Evolutionary conservation across 2,113 vertebrate species (phyloP).

Genomic region (Piliocolobus tephrosceles): DNA sequence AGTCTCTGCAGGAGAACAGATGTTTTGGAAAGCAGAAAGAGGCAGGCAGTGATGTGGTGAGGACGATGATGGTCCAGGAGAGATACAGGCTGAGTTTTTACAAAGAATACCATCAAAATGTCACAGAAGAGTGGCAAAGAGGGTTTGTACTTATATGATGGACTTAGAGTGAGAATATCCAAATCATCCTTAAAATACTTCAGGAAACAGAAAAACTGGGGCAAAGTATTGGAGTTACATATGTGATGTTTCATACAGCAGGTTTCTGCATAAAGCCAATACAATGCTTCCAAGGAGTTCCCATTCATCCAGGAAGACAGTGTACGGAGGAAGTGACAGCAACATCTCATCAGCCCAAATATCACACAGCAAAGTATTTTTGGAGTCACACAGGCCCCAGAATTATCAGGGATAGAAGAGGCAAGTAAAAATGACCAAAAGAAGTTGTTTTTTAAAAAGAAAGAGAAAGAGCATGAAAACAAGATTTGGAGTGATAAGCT

Average conservation of each 20-base stretch:
- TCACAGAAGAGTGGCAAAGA: background rate
- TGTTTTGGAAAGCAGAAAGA: background rate
- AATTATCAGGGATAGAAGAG: background rate
- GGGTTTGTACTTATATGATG: background rate
- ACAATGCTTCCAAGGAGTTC: background rate
- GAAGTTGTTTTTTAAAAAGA: background rate
- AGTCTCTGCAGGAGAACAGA: background rate
- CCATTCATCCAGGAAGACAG: background rate
- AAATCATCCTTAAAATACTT: slow-evolving; percentile 33
- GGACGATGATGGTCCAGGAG: background rate
- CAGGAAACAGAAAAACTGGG: background rate
- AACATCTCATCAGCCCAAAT: background rate
- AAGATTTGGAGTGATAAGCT: background rate
- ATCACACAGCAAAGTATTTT: background rate
- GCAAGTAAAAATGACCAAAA: background rate
- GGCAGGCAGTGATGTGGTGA: background rate
- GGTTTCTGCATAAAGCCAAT: background rate
- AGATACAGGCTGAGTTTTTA: background rate
- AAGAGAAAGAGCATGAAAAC: background rate
- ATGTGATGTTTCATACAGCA: background rate
- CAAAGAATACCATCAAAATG: background rate
- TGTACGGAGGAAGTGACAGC: background rate
- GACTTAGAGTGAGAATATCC: slow-evolving; percentile 5
- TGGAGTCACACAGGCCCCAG: background rate
- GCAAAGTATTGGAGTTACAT: background rate